phyloP scores from a whole-genome alignment of 1,140 invertebrate species.

The Aradophagus sp. region DNA sequence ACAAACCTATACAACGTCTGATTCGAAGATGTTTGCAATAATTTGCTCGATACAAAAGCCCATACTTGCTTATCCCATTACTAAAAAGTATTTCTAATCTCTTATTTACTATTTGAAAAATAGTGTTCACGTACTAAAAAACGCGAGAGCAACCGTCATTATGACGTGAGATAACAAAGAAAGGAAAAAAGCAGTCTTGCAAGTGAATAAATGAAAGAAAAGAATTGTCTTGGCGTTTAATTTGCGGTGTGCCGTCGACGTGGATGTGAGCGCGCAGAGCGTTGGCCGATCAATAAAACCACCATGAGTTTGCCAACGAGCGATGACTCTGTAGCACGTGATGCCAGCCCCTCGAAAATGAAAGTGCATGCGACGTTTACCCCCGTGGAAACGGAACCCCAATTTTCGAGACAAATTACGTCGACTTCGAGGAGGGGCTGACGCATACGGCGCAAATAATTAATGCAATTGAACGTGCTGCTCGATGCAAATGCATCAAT shows the following conservation, averaged over 20 bases:
- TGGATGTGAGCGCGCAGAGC: constrained; percentile 24
- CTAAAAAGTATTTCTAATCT: no score
- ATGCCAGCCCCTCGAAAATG: constrained; percentile 62
- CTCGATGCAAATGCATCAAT: constrained; percentile 25
- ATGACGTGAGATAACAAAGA: no score
- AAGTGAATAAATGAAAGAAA: no score
- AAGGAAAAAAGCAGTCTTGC: no score
- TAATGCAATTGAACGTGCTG: constrained; percentile 25
- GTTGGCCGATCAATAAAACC: constrained; percentile 53
- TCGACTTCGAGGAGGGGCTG: constrained; percentile 19
- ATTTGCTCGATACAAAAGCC: no score
- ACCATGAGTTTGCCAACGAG: constrained; percentile 46
- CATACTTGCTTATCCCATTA: no score
- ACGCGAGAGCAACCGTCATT: no score
- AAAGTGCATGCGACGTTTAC: constrained; percentile 60
- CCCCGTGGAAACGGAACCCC: constrained; percentile 26
- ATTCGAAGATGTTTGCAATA: no score
- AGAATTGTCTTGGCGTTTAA: no score
- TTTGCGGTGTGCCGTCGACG: constrained; percentile 23
- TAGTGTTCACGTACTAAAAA: no score
- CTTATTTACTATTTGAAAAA: no score
- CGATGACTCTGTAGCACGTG: constrained; percentile 47
- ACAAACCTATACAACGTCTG: no score
- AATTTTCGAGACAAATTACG: constrained; percentile 40
- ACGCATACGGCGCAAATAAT: constrained; percentile 46